Evolutionary conservation across 2,113 vertebrate genomes (phyloP).

Genomic region (Caloenas nicobarica): DNA sequence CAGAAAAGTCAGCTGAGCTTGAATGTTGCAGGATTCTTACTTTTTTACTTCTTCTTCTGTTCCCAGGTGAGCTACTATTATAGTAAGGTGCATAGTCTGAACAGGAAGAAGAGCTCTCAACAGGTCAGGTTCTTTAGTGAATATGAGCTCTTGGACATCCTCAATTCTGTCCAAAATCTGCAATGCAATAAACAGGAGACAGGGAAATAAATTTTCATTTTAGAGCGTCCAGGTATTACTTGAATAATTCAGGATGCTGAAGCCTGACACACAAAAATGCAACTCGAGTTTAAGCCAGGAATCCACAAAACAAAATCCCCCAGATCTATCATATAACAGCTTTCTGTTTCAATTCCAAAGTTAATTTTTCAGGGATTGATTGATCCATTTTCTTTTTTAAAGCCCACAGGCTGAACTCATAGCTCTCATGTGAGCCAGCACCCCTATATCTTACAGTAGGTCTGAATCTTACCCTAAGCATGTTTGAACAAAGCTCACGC

Average conservation of each 20-base stretch:
- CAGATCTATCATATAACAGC: not conserved
- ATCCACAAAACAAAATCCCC: not conserved
- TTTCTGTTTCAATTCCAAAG: not conserved
- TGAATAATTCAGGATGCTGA: not conserved
- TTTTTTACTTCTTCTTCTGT: conserved; percentile 53
- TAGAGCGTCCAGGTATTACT: not conserved
- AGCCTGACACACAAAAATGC: not conserved
- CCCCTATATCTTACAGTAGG: not conserved
- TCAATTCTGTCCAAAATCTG: conserved; percentile 69
- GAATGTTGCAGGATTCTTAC: not conserved
- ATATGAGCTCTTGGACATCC: conserved; percentile 54
- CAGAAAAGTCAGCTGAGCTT: not conserved
- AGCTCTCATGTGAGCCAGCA: not conserved
- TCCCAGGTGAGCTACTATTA: conserved; percentile 33
- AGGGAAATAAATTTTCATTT: not conserved
- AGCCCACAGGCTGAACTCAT: not conserved
- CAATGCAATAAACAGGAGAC: not conserved
- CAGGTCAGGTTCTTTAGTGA: conserved; percentile 54
- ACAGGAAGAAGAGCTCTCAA: conserved; percentile 38
- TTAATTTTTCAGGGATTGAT: not conserved
- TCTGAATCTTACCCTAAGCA: conserved; percentile 1
- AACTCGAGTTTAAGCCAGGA: not conserved
- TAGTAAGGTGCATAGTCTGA: conserved; percentile 31
- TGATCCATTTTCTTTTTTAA: conserved; percentile 21
- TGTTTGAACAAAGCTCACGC: not conserved